Evolutionary conservation across 2,888 invertebrate species (phyloP), one percentile per base, ranked within the genome.

Genomic region (Macrophya annulata): DNA sequence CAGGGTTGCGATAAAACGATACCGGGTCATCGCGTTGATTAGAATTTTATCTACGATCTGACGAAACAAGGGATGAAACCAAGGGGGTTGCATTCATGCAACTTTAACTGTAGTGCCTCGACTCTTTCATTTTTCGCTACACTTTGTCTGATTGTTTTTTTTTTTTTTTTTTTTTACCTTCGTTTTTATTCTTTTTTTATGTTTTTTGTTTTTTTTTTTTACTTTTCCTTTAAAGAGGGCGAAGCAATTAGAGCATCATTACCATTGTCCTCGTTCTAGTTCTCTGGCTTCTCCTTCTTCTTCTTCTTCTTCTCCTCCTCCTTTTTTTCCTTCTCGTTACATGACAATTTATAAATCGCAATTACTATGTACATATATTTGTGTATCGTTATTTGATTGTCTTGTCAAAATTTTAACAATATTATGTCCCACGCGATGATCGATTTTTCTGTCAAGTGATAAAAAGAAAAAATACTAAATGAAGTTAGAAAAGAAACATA

Each of bases 1-100:
- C 45, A 74, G 43, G 43, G 25, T 74, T 45, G 74, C 45, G 74
- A 74, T 74, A 74, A 74, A 74, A 74, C 74, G 43, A 62, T 62
- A 62, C 37, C 68, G 68, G 74, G 74, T 74, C 74, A 40, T 71
- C 40, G 71, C 40, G n/a, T 74, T 74, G 74, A 74, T 74, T 74
- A 74, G 43, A 74, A 74, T 45, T 43, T 74, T 74, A 74, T 74
- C 45, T 25, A 45, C 72, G 17, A 45, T 74, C 72, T 74, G 45
- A 74, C 72, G 72, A 25, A 74, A 74, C 72, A 74, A 45, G 72
- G 72, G 72, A 74, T 74, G 45, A 74, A 74, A 45, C 1, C 43
- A 4, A 45, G 45, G 43, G 45, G 10, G 21, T 9, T 25, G 72
- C 72, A 45, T 31, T 74, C n/a, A 45, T 45, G 72, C 43, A 45